These are phyloP conservation scores for Drosophila mimetica DNA, from an alignment of 2,888 invertebrate genomes.

Conservation along the genomic window DNA sequence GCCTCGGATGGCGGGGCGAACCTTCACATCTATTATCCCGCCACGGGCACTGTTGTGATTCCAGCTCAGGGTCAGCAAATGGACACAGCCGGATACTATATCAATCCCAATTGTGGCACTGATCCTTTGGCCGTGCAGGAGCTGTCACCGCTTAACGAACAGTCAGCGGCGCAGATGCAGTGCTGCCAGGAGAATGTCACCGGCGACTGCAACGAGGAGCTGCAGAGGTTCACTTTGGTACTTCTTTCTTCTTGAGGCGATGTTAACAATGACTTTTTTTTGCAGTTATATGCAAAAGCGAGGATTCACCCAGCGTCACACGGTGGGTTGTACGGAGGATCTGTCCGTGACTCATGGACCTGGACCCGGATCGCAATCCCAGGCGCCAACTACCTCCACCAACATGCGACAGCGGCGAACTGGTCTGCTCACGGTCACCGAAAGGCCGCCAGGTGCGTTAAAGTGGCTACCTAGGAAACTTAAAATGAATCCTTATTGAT, in stretches of 20 bases:
- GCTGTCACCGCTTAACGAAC: conserved; percentile 64
- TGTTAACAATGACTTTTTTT: background rate
- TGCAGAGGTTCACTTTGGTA: conserved; percentile 76
- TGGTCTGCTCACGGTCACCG: conserved; percentile 93
- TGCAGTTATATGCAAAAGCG: conserved; percentile 91
- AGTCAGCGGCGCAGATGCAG: conserved; percentile 57
- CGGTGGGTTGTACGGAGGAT: conserved; percentile 91
- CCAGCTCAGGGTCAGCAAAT: conserved; percentile 60
- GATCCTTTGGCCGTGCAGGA: conserved; percentile 54
- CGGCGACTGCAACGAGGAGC: conserved; percentile 84
- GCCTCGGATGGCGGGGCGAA: conserved; percentile 98
- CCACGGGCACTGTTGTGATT: conserved; percentile 79
- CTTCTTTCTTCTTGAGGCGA: background rate
- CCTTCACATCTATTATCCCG: conserved; percentile 89
- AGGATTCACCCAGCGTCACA: conserved; percentile 90
- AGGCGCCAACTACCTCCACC: conserved; percentile 59
- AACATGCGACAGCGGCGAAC: conserved; percentile 90
- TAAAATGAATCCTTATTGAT: background rate
- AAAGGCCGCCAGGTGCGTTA: conserved; percentile 92
- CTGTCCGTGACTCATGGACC: conserved; percentile 77
- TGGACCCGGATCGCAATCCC: conserved; percentile 45
- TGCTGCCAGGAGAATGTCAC: conserved; percentile 59
- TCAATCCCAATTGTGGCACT: conserved; percentile 66
- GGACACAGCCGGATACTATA: conserved; percentile 70
- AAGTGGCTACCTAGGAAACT: background rate